A percentile compares a stretch with the other conserved stretches of the same genome.
phyloP scores from a whole-genome alignment of 1,140 invertebrate genomes.

The Saxidomus purpurata region DNA sequence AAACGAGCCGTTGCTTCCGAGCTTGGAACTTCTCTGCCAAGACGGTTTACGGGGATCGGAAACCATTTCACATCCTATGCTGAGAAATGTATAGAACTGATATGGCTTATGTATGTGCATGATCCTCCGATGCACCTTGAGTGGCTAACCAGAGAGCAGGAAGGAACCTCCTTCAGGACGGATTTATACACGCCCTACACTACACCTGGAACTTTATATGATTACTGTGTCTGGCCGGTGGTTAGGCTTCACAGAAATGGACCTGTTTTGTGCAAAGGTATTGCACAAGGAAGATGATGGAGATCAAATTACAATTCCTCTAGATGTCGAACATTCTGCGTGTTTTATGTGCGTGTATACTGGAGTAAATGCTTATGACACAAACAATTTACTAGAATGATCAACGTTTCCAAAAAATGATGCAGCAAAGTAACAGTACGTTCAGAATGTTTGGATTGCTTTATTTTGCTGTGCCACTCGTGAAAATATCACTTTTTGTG shows the following conservation, averaged over 20 bases:
- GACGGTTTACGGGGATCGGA: conserved; percentile 57
- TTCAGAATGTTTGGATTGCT: too few species aligned
- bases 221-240: conserved; percentile 63
- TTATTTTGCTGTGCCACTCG: too few species aligned
- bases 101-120: conserved; percentile 66
- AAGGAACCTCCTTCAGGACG: conserved; percentile 19
- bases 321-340: too few species aligned
- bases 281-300: conserved; percentile 54
- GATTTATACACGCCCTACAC: conserved; percentile 44
- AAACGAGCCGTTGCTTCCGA: conserved; percentile 39
- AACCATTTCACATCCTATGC: conserved; percentile 59
- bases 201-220: conserved; percentile 39
- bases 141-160: conserved; percentile 57
- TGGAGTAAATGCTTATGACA: not conserved
- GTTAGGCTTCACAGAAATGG: conserved; percentile 52
- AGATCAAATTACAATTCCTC: too few species aligned
- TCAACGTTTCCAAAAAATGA: not conserved
- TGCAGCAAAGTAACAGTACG: not conserved
- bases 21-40: conserved; percentile 52
- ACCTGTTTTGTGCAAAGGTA: conserved; percentile 57
- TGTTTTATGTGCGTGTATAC: too few species aligned
- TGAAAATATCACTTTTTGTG: too few species aligned
- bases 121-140: conserved; percentile 62
- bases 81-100: conserved; percentile 25
- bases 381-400: not conserved